A percentile compares a stretch with the other conserved stretches of the same genome.
phyloP scores from a whole-genome alignment of 1,140 invertebrate genomes.

The Lepidurus apus region DNA sequence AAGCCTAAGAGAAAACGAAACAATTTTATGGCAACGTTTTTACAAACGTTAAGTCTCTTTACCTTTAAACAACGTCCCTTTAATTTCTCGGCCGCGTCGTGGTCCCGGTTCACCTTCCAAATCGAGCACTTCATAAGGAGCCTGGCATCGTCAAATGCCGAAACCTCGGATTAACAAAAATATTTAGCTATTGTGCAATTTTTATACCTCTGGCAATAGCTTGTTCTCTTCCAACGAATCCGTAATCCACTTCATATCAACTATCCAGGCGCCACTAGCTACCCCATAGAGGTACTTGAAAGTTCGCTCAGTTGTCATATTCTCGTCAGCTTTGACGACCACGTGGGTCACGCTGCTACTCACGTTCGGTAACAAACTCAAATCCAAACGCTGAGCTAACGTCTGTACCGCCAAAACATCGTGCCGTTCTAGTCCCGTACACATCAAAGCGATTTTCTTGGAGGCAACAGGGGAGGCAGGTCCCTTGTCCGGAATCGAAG shows the following conservation, averaged over 20 bases:
- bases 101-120: not conserved
- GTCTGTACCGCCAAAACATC: not conserved
- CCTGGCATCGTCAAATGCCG: not conserved
- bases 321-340: slow-evolving; percentile 4
- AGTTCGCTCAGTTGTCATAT: not conserved
- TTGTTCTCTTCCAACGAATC: not conserved
- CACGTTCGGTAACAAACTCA: not conserved
- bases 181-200: too few relatives aligned
- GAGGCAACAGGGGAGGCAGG: not conserved
- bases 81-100: not conserved
- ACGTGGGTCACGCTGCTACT: not conserved
- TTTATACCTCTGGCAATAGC: not conserved
- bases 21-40: too few relatives aligned
- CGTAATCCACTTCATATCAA: slow-evolving; percentile 7
- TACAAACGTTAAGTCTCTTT: not conserved
- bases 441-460: not conserved
- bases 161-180: not conserved
- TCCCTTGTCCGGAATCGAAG: not conserved
- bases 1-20: too few relatives aligned
- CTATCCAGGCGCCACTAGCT: not conserved
- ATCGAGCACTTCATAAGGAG: not conserved
- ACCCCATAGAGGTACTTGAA: not conserved
- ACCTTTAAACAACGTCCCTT: slow-evolving; percentile 2
- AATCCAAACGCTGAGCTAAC: not conserved
- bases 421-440: not conserved